Base-by-base conservation (phyloP, 2,888 invertebrate genomes). In the Melitaea athalia region DNA sequence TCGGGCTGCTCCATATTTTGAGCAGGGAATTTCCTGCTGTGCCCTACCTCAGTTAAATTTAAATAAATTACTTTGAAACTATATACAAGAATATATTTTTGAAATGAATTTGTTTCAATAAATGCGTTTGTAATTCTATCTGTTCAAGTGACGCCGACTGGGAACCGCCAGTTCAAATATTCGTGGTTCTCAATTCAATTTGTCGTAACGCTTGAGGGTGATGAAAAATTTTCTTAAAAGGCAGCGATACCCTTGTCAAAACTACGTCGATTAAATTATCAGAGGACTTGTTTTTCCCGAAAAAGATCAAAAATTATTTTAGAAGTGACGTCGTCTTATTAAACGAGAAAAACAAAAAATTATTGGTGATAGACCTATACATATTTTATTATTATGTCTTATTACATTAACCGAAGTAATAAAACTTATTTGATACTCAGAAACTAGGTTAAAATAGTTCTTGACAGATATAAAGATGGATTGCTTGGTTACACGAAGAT, bases 211-310 rank as follows among this genome's bases (percentile, higher is more conserved):
- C 85, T 86, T 74, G 79, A 74, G 85, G 86, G 81, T 77, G 82
- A 85, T 85, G 86, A 88, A 90, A 90, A 89, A 86, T 87, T 88
- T 86, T 84, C 85, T 88, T 84, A 82, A 78, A 85, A 88, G 82
- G 89, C 83, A 85, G 83, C 85, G 85, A 87, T 85, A 87, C 84
- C 81, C 80, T 78, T 82, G 85, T 87, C 88, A 86, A 86, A 82
- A 81, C 83, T 84, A 80, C 82, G 84, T 88, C 85, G 86, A 88
- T 86, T 89, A 85, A 85, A 91, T 89, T 87, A 86, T 80, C 42
- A 59, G 62, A 50, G n/a, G 70, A 68, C 68, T 73, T 72, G 63
- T 67, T 69, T 50, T 59, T 63, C 52, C 59, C 59, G 15, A 42
- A 14, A n/a, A 53, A 49, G 43, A 67, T 70, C 60, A 59, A 47